Evolutionary conservation across 2,797 vertebrate genomes (phyloP), one percentile per base, ranked within the genome.

Genomic region (Graptemys geographica): DNA sequence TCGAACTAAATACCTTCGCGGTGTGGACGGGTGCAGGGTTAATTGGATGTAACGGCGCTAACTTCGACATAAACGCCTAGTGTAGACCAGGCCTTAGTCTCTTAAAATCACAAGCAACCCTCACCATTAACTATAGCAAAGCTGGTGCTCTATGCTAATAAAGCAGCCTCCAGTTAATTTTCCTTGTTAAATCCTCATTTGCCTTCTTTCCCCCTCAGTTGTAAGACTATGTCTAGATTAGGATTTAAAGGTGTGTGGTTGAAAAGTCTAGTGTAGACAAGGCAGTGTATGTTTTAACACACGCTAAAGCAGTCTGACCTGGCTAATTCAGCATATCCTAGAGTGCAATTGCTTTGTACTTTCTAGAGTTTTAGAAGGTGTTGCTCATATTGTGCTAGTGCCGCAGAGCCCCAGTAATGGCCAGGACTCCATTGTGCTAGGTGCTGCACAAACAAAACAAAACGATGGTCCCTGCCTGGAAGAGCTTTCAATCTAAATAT

Each of bases 161-260:
- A 53, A 53, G 16, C 52, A 53, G 52, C 52, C 18, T 53, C 52
- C 52, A 53, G 52, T 53, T 53, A 53, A 18, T 65, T 37, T 89
- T 89, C 69, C 44, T 2, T 90, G 87, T 47, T 23, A 1, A 53
- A 53, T 37, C 88, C 74, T 69, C 23, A 12, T 53, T 15, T 56
- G 5, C 55, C 23, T 86, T 94, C 90, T 94, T 52, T 51, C 8
- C 9, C 13, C 93, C 93, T 87, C 87, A 69, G 49, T 19, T 76
- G 62, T 47, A 94, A 94, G 94, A 72, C 94, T 89, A 93, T 96
- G 90, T 95, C 93, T 90, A 92, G 95, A 93, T 83, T 69, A 86
- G 83, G 93, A 94, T 94, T 95, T 94, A 27, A 52, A 89, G 53
- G 83, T 83, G 52, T 79, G 56, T 83, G 90, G 78, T 76, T 94